Base-by-base conservation (phyloP, 2,113 vertebrate genomes). In the Spilogale gracilis region DNA sequence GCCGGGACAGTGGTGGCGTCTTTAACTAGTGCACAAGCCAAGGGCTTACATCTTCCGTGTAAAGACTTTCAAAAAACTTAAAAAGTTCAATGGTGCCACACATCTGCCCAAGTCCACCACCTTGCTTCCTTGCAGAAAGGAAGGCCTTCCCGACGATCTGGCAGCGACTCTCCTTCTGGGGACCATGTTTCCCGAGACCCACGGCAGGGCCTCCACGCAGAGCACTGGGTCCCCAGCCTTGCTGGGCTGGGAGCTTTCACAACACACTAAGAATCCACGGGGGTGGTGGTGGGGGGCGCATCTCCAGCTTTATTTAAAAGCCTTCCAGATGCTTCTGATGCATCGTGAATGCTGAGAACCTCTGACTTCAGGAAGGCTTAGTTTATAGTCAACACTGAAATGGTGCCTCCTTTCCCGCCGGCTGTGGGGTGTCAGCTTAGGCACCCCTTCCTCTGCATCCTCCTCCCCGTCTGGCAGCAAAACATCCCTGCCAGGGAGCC, bases 261-360 rank as follows among this genome's bases (percentile, higher is more conserved):
- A 30, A 9, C 38, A 21, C 8, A 12, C 27, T 4, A 7, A 88
- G 43, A 63, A 76, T 25, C 43, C 38, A 38, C 38, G 38, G 38
- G 50, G 63, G 50, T 6, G 50, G 50, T 5, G 50, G 50, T 6
- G 61, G 9, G 25, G 13, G 7, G 4, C 0, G 0, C 0, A 9
- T 65, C 54, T 43, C 69, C 23, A 20, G 43, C 50, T 81, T 92
- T 38, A 38, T 38, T 73, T 12, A 60, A 38, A 76, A 65, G 30
- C 48, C 30, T 85, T 94, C 63, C 32, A 58, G 78, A 45, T 52
- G 48, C 69, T 73, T 48, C 43, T 43, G 48, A 54, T 0, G 2
- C 38, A 6, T 12, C 12, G 16, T 32, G 27, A 11, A 60, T 76
- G 12, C 76, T 84, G 54, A 69, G 50, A 82, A n/a, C 2, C 10